Evolutionary conservation across 2,888 invertebrate species (phyloP).

Genomic region (Incurvaria masculella): DNA sequence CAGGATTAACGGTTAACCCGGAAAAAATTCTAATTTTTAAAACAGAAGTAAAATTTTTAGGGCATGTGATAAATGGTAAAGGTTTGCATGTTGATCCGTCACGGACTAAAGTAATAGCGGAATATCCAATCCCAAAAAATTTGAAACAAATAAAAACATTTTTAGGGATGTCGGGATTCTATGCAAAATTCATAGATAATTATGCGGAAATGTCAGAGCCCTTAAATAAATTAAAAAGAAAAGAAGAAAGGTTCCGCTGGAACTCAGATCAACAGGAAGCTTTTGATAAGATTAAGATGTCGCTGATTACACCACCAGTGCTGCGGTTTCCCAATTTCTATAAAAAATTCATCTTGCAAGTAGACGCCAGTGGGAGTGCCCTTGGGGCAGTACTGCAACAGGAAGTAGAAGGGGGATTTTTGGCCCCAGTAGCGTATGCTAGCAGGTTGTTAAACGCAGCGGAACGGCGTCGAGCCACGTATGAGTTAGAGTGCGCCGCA

Average conservation of each 20-base stretch:
- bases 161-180: conserved; percentile 9
- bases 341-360: conserved; percentile 5
- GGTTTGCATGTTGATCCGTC: conserved; percentile 3
- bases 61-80: not conserved
- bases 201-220: conserved; percentile 6
- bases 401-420: conserved; percentile 7
- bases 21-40: conserved; percentile 1
- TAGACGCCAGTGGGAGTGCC: conserved; percentile 4
- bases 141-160: conserved; percentile 8
- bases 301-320: conserved; percentile 6
- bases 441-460: conserved; percentile 1
- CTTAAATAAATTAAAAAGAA: conserved; percentile 1
- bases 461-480: conserved; percentile 4
- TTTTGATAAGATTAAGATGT: conserved; percentile 1
- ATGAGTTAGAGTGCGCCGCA: conserved; percentile 7
- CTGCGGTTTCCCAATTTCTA: conserved; percentile 6
- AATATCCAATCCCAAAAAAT: conserved; percentile 6
- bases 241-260: not conserved
- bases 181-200: conserved; percentile 7
- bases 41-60: conserved; percentile 1
- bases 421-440: conserved; percentile 6
- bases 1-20: not conserved
- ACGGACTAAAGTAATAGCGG: conserved; percentile 3
- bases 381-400: conserved; percentile 6
- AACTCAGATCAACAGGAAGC: not conserved